Evolutionary conservation across 2,888 invertebrate species (phyloP).

Genomic region (Callimorpha dominula): DNA sequence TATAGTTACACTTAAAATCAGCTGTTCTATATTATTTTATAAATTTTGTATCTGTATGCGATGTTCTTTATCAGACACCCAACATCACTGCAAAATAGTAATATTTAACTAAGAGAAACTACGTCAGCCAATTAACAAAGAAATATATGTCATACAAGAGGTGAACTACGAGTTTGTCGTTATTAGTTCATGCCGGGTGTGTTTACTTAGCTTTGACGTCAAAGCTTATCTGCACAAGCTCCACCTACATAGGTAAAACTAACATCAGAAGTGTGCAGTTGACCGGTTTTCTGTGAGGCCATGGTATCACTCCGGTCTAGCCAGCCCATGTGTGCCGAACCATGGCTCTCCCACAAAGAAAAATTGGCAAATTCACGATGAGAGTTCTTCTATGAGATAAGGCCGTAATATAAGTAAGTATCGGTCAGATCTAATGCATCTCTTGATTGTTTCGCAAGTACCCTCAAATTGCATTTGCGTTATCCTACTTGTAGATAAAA

Average conservation of each 20-base stretch:
- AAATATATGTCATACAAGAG: neutral
- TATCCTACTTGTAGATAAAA: constrained; percentile 17
- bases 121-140: neutral
- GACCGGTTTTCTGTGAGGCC: too few species aligned
- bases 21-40: too few species aligned
- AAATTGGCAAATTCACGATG: too few species aligned
- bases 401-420: too few species aligned
- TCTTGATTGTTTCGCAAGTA: neutral
- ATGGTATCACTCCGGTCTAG: too few species aligned
- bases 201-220: constrained; percentile 5
- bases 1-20: too few species aligned
- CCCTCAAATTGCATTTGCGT: neutral
- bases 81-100: neutral
- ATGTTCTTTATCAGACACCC: neutral
- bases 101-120: neutral
- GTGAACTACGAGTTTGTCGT: neutral
- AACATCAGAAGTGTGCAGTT: constrained; percentile 4
- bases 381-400: too few species aligned
- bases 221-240: constrained; percentile 13
- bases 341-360: too few species aligned
- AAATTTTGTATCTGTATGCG: neutral
- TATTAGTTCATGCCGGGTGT: neutral
- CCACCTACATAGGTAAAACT: constrained; percentile 20
- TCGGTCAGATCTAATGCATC: too few species aligned
- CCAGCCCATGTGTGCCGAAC: too few species aligned